Evolutionary conservation across 2,113 vertebrate species (phyloP).

Genomic region (Myrmophylax atrothorax): DNA sequence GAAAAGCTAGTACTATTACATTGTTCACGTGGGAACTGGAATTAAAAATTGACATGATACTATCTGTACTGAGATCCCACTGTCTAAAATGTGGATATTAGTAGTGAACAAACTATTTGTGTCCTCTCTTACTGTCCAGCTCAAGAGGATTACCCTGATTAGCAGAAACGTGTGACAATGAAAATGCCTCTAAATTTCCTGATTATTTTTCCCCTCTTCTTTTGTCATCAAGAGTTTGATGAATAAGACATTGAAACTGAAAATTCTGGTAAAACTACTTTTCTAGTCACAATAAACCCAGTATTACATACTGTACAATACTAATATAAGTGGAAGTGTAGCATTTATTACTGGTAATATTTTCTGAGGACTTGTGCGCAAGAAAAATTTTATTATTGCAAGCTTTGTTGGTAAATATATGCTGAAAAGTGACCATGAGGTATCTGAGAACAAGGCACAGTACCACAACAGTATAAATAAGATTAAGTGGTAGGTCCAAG

Average conservation of each 20-base stretch:
- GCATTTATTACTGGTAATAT: conserved; percentile 18
- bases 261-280: neutral
- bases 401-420: neutral
- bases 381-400: conserved; percentile 7
- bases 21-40: neutral
- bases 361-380: neutral
- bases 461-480: neutral
- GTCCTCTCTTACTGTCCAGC: neutral
- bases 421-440: neutral
- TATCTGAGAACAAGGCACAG: neutral
- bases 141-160: conserved; percentile 49
- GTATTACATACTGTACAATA: neutral
- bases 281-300: neutral
- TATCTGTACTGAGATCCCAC: neutral
- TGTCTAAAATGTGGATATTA: conserved; percentile 42
- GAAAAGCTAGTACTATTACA: neutral
- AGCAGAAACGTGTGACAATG: conserved; percentile 23
- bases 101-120: conserved; percentile 16
- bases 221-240: conserved; percentile 14
- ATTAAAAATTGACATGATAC: conserved; percentile 29
- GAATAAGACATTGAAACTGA: neutral
- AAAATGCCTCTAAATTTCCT: neutral
- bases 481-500: neutral
- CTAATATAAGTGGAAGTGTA: neutral
- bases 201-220: neutral